Conservation (phyloP, 1,140 invertebrate species). For the Diprion similis region DNA sequence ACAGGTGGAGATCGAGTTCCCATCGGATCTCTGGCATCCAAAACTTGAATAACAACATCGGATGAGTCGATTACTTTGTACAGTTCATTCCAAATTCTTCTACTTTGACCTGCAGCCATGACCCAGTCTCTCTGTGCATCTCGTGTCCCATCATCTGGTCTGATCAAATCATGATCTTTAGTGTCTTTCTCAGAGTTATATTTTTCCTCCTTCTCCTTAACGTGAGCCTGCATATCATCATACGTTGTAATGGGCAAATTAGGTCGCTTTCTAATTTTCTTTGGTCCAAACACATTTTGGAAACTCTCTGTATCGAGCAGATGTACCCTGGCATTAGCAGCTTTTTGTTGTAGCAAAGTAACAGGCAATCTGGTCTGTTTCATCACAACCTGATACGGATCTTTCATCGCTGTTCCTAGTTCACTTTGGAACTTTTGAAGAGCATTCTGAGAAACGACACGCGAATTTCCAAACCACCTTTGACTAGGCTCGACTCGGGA, state of each 20-base stretch:
- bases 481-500: conserved; percentile 96
- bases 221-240: conserved; percentile 73
- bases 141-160: conserved; percentile 81
- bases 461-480: conserved; percentile 97
- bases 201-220: conserved; percentile 72
- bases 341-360: conserved; percentile 92
- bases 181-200: conserved; percentile 77
- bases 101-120: conserved; percentile 93
- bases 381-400: conserved; percentile 98
- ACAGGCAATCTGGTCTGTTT: conserved; percentile 94
- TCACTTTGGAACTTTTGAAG: conserved; percentile 98
- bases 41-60: conserved; percentile 93
- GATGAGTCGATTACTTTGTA: conserved; percentile 99
- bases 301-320: conserved; percentile 95
- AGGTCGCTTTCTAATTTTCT: conserved; percentile 90
- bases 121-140: conserved; percentile 82
- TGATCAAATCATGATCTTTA: conserved; percentile 83
- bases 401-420: conserved; percentile 90
- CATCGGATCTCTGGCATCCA: conserved; percentile 94
- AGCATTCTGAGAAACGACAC: conserved; percentile 91
- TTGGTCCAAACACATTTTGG: conserved; percentile 93
- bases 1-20: conserved; percentile 95
- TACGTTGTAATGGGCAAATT: conserved; percentile 80
- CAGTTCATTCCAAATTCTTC: conserved; percentile 98
- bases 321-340: conserved; percentile 91